Evolutionary conservation across 2,888 invertebrate genomes (phyloP), one percentile per base, ranked within the genome.

Genomic region (Myathropa florea): DNA sequence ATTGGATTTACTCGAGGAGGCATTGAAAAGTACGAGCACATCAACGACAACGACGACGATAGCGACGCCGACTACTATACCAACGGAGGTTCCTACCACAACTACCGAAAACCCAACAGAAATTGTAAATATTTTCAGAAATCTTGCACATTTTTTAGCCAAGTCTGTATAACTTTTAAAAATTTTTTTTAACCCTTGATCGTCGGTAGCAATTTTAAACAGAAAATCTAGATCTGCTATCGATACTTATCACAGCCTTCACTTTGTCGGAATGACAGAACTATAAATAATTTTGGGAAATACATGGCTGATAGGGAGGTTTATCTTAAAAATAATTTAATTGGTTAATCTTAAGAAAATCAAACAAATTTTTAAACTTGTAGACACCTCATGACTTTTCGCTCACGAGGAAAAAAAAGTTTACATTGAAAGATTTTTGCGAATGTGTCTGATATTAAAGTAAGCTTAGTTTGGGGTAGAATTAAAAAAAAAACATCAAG

Each of bases 1-100:
- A 70, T 61, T 91, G 14, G 89, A 91, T 64, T 68, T 89, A 26
- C 79, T 91, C 23, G 91, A 91, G 76, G 83, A 89, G 4, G 87
- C 89, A 23, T n/a, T 88, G 4, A 60, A 87, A 30, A 88, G 64
- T 0, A 88, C n/a, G n/a, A n/a, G n/a, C n/a, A n/a, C 89, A 2
- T 73, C 90, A 0, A 89, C 90, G 0, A 88, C 89, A 0, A 65
- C 89, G 1, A 77, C 75, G 0, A 76, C 88, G 10, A n/a, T n/a
- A n/a, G 65, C 70, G 14, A 3, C 88, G 3, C 72, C 89, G 0
- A 85, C 85, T 1, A 63, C 88, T 9, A 75, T n/a, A n/a, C n/a
- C 88, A 18, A 57, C 80, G 0, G 36, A 68, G 2, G 64, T 85
- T 2, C 36, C 88, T 1, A n/a, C 88, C 12, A 70, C 71, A 9